These are phyloP conservation scores for Adela reaumurella DNA, from an alignment of 2,888 invertebrate genomes.

Conservation along the genomic window DNA sequence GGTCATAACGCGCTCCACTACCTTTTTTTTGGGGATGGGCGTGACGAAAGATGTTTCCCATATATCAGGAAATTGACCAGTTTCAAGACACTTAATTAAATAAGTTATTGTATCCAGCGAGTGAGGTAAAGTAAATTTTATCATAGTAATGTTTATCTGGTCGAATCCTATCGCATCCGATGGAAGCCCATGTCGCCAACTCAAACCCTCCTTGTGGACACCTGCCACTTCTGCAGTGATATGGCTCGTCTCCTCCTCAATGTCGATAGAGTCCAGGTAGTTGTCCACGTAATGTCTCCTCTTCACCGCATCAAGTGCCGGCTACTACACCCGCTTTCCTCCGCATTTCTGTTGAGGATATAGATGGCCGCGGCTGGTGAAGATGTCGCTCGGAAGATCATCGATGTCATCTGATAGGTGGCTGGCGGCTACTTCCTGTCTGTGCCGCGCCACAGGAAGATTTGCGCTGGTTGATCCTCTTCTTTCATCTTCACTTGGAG, in stretches of 20 bases:
- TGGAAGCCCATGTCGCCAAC: background rate
- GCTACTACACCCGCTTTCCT: constrained; percentile 8
- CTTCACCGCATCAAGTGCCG: constrained; percentile 11
- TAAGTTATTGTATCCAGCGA: no score
- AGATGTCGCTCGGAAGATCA: constrained; percentile 12
- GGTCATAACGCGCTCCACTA: no score
- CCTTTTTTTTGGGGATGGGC: no score
- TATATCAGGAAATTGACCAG: no score
- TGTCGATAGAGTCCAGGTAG: constrained; percentile 1
- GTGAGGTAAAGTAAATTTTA: no score
- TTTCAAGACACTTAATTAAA: no score
- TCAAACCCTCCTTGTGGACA: background rate
- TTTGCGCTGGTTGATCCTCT: constrained; percentile 1
- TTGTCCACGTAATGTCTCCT: constrained; percentile 3
- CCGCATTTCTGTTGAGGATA: constrained; percentile 12
- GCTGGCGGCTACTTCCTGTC: constrained; percentile 7
- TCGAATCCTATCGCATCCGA: no score
- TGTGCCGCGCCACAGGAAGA: background rate
- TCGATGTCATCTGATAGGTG: constrained; percentile 10
- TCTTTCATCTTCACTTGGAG: constrained; percentile 13
- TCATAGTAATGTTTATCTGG: no score
- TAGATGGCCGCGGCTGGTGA: constrained; percentile 8
- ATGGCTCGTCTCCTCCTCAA: background rate
- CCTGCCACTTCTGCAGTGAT: background rate
- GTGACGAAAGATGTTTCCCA: no score